These are phyloP conservation scores for Megalonaias nervosa DNA, from an alignment of 1,140 invertebrate genomes.

Conservation along the genomic window DNA sequence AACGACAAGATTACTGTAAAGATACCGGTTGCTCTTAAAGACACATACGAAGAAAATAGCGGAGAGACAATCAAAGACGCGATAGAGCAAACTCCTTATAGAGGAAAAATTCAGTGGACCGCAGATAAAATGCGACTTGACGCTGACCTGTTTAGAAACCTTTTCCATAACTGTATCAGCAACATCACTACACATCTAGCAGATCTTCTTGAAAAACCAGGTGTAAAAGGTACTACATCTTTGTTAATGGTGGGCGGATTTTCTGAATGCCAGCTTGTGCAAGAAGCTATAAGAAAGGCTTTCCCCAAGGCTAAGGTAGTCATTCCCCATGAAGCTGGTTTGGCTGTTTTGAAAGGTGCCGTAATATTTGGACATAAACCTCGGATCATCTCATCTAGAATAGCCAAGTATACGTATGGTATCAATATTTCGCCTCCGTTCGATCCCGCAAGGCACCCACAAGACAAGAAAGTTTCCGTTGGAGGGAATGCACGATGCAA, in stretches of 20 bases:
- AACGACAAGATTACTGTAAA: constrained; percentile 25
- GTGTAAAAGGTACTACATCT: constrained; percentile 20
- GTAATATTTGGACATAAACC: constrained; percentile 38
- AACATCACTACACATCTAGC: constrained; percentile 31
- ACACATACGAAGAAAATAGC: constrained; percentile 12
- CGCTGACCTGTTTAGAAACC: constrained; percentile 23
- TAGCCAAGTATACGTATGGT: constrained; percentile 35
- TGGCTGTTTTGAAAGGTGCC: constrained; percentile 31
- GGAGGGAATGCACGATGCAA: constrained; percentile 22
- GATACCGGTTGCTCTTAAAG: constrained; percentile 12
- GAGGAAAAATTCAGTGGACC: constrained; percentile 21
- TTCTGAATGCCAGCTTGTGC: constrained; percentile 31
- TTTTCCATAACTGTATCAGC: constrained; percentile 25
- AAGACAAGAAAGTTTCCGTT: constrained; percentile 23
- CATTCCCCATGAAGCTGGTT: constrained; percentile 22
- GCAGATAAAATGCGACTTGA: constrained; percentile 33
- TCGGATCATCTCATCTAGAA: constrained; percentile 14
- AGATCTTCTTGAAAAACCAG: constrained; percentile 17
- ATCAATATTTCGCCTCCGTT: constrained; percentile 30
- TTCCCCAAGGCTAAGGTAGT: constrained; percentile 23
- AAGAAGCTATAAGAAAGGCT: constrained; percentile 24
- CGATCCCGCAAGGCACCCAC: constrained; percentile 18
- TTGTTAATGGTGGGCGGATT: constrained; percentile 40
- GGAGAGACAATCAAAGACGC: constrained; percentile 20
- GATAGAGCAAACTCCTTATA: constrained; percentile 21